Conservation (phyloP, 2,113 vertebrate species). For the Tetrao urogallus region DNA sequence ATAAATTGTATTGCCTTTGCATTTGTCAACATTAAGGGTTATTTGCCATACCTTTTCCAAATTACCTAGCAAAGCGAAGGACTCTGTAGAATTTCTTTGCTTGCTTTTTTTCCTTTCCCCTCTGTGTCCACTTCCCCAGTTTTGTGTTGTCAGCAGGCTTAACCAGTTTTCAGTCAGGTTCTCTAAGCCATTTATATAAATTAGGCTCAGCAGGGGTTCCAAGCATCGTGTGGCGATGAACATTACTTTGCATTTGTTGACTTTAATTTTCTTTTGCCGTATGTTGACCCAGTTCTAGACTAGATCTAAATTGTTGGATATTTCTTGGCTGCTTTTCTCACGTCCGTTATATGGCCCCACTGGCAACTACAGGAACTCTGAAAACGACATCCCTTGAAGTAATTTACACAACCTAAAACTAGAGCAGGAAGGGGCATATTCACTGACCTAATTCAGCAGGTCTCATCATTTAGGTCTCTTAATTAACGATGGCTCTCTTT, state of each 20-base stretch:
- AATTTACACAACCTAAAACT: conserved; percentile 52
- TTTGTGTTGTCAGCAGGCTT: conserved; percentile 71
- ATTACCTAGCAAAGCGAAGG: conserved; percentile 23
- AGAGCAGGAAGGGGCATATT: conserved; percentile 32
- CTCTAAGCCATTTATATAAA: conserved; percentile 75
- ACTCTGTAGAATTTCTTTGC: conserved; percentile 41
- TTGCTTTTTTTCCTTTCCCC: conserved; percentile 6
- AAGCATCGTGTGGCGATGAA: conserved; percentile 47
- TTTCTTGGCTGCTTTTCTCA: conserved; percentile 53
- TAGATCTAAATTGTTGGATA: conserved; percentile 40
- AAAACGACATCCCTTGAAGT: conserved; percentile 8
- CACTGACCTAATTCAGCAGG: conserved; percentile 47
- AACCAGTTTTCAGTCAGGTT: conserved; percentile 68
- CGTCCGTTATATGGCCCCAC: conserved; percentile 6
- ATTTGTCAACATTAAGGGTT: conserved; percentile 70
- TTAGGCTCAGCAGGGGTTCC: conserved; percentile 69
- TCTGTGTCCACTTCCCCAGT: conserved; percentile 53
- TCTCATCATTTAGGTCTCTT: conserved; percentile 43
- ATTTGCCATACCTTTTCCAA: conserved; percentile 51
- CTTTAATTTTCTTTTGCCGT: conserved; percentile 67
- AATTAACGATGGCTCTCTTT: conserved; percentile 57
- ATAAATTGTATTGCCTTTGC: conserved; percentile 67
- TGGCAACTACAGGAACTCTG: conserved; percentile 28
- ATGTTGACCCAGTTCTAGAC: conserved; percentile 68
- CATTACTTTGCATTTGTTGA: conserved; percentile 74